Evolutionary conservation across 92 coral and sea anemone genomes (phyloP), one percentile per base, ranked within the genome.

Genomic region (Ricordea florida): DNA sequence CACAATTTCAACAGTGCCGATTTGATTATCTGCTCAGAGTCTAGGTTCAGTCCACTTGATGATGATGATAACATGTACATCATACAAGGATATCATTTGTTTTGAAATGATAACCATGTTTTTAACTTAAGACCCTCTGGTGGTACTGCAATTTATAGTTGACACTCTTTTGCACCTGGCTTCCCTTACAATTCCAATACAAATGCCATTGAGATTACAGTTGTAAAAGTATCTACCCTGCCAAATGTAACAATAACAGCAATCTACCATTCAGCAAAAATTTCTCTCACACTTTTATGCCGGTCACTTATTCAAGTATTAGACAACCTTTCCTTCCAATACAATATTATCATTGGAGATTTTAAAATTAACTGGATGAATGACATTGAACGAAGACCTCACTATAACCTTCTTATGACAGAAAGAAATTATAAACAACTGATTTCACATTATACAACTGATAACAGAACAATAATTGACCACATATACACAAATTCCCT

Each of bases 111-210:
- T 38, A 69, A 34, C 49, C 44, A 50, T 9, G 6, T 17, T 49
- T 62, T 51, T 16, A 63, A 76, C 37, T 16, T 16, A 34, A 34
- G 67, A 15, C 59, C 83, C 28, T 64, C 51, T 31, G 75, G 83
- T 46, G 75, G 83, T 76, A 64, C 53, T 40, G 74, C 68, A 56
- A 34, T 56, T 30, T 55, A 71, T 45, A 76, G 74, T 59, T 30
- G 17, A 28, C 43, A 21, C 20, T 69, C 82, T 0, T 45, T 61
- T 75, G 82, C 36, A 28, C 34, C 66, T 10, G 50, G 83, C 57
- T 64, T 46, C 34, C 71, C 79, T 10, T 53, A 55, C 35, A 16
- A 15, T 36, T 51, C 25, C 55, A 72, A 4, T 38, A 37, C 47
- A 11, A 53, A 53, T 72, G 63, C 29, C 38, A 72, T 57, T 55